Conservation (phyloP, 2,113 vertebrate genomes). For the Alethe castanea region DNA sequence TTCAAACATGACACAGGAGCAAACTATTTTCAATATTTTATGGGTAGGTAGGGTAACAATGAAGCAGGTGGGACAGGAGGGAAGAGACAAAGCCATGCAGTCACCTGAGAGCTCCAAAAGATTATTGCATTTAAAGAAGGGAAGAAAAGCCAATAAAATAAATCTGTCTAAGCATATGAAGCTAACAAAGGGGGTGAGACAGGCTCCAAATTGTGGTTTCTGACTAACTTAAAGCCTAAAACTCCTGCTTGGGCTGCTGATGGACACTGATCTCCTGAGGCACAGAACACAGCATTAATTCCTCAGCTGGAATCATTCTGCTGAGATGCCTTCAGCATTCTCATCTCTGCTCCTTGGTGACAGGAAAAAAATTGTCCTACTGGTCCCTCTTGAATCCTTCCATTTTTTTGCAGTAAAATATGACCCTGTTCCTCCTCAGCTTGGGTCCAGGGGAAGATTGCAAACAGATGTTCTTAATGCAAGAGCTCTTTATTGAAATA, state of each 20-base stretch:
- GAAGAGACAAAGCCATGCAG: background rate
- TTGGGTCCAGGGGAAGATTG: background rate
- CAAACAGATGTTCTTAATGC: constrained; percentile 24
- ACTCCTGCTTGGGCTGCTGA: background rate
- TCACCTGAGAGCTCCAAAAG: background rate
- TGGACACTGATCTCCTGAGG: background rate
- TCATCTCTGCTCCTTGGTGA: background rate
- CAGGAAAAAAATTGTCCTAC: background rate
- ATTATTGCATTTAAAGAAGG: background rate
- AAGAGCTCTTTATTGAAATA: background rate
- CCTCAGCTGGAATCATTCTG: background rate
- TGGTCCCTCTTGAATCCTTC: constrained; percentile 1
- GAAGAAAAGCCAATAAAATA: background rate
- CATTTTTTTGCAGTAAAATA: background rate
- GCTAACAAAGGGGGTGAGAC: background rate
- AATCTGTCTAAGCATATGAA: background rate
- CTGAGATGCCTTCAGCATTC: background rate
- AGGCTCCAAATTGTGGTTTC: background rate
- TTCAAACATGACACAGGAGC: background rate
- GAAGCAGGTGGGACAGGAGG: background rate
- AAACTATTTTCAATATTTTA: background rate
- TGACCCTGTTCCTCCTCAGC: background rate
- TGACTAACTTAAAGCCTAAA: background rate
- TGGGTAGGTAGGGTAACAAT: background rate
- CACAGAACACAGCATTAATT: background rate